Evolutionary conservation across 2,797 vertebrate genomes (phyloP).

Genomic region (Tinamus major): DNA sequence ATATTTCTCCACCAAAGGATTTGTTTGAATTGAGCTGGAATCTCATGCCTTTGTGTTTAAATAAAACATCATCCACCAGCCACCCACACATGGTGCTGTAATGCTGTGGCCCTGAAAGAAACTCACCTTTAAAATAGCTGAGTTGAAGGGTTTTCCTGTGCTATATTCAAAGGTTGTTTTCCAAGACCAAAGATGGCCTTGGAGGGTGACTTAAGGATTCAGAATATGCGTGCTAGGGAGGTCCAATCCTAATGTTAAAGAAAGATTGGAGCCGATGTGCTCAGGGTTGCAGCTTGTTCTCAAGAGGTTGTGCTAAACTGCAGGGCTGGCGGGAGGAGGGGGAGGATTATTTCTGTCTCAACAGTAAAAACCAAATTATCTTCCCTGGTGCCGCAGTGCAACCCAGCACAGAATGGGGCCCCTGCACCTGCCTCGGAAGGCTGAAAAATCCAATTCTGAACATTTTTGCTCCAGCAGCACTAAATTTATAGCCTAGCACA

Average conservation of each 20-base stretch:
- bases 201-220: conserved; percentile 23
- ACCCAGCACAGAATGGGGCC: background rate
- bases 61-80: conserved; percentile 59
- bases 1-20: conserved; percentile 51
- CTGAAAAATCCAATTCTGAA: conserved; percentile 40
- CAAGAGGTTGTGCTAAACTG: background rate
- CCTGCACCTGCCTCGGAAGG: conserved; percentile 21
- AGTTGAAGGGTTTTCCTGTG: conserved; percentile 2
- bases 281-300: background rate
- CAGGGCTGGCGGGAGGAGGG: background rate
- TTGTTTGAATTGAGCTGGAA: conserved; percentile 46
- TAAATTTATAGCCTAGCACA: conserved; percentile 54
- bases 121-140: conserved; percentile 63
- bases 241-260: background rate
- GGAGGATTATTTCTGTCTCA: background rate
- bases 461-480: conserved; percentile 48
- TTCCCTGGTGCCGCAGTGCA: background rate
- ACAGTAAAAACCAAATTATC: conserved; percentile 1
- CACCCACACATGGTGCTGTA: conserved; percentile 17
- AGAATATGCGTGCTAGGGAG: background rate
- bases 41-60: conserved; percentile 66
- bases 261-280: background rate
- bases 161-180: background rate
- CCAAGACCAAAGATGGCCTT: background rate
- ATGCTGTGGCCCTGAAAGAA: conserved; percentile 40